These are phyloP conservation scores for Acipenser transmontanus DNA, from an alignment of 2,797 vertebrate species.

Conservation along the genomic window DNA sequence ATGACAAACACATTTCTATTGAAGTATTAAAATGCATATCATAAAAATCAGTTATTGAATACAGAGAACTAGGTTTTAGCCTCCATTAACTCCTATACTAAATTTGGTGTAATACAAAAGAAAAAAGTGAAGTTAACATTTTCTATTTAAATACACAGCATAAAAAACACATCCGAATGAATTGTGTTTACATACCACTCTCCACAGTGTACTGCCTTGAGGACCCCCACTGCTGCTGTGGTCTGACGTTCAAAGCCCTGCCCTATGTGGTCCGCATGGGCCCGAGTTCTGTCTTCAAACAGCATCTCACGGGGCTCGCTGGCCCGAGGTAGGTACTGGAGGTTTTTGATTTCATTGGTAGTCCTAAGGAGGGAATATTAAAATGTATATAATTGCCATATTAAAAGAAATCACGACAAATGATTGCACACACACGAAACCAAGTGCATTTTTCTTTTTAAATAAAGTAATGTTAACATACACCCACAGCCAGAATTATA, in stretches of 20 bases:
- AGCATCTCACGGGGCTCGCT: conserved; percentile 95
- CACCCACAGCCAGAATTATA: no score
- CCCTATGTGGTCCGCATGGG: conserved; percentile 94
- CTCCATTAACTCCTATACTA: no score
- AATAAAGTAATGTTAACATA: no score
- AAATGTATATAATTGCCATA: no score
- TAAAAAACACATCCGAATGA: neutral
- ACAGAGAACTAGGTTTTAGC: no score
- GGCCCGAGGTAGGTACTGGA: conserved; percentile 94
- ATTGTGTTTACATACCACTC: conserved; percentile 63
- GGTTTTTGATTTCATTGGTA: conserved; percentile 97
- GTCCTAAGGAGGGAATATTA: conserved; percentile 61
- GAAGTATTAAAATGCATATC: no score
- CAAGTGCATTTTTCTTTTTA: conserved; percentile 9
- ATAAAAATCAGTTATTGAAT: no score
- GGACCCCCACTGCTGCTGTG: conserved; percentile 92
- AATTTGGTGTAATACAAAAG: neutral
- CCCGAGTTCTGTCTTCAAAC: conserved; percentile 91
- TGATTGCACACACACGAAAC: conserved; percentile 19
- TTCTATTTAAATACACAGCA: no score
- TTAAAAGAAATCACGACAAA: neutral
- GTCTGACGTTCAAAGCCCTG: conserved; percentile 94
- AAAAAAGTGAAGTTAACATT: no score
- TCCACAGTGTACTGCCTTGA: conserved; percentile 84
- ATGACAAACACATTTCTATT: no score